These are phyloP conservation scores for Aplysina aerophoba DNA, from an alignment of 37 sponge, comb jelly and placozoan genomes.

Conservation along the genomic window DNA sequence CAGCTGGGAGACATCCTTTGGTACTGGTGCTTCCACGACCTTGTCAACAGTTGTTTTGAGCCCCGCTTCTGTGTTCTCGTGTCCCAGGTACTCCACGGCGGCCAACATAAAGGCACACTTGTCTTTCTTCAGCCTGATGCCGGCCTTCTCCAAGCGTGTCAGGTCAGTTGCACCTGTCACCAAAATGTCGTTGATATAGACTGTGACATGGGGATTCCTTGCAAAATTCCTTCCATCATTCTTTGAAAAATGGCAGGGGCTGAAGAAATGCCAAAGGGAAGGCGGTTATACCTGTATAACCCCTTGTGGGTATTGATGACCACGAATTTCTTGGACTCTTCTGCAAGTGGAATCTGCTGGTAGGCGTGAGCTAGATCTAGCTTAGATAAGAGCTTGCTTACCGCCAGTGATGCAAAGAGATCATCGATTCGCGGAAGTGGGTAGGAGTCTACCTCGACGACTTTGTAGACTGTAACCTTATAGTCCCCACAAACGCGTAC, in stretches of 20 bases:
- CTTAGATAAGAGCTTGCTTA: slow-evolving; percentile 36
- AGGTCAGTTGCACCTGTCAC: slow-evolving; percentile 33
- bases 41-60: slow-evolving; percentile 2
- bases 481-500: slow-evolving; percentile 39
- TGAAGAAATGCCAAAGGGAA: slow-evolving; percentile 52
- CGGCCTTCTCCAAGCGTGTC: slow-evolving; percentile 11
- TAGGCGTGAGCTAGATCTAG: slow-evolving; percentile 27
- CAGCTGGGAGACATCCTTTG: slow-evolving; percentile 33
- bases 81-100: not conserved
- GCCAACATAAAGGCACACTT: not conserved
- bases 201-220: slow-evolving; percentile 22
- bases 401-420: slow-evolving; percentile 18
- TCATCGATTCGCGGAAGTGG: slow-evolving; percentile 47
- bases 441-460: slow-evolving; percentile 13
- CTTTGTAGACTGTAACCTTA: slow-evolving; percentile 16
- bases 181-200: slow-evolving; percentile 47
- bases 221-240: slow-evolving; percentile 43
- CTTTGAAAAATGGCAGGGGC: slow-evolving; percentile 59
- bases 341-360: slow-evolving; percentile 7
- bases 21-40: slow-evolving; percentile 13
- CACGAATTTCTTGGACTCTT: not conserved
- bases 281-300: slow-evolving; percentile 38
- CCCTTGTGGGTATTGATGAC: slow-evolving; percentile 53
- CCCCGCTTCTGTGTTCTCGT: not conserved
- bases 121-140: not conserved